These are phyloP conservation scores for Syndactyla subalaris DNA, from an alignment of 2,797 vertebrate species.

Conservation along the genomic window DNA sequence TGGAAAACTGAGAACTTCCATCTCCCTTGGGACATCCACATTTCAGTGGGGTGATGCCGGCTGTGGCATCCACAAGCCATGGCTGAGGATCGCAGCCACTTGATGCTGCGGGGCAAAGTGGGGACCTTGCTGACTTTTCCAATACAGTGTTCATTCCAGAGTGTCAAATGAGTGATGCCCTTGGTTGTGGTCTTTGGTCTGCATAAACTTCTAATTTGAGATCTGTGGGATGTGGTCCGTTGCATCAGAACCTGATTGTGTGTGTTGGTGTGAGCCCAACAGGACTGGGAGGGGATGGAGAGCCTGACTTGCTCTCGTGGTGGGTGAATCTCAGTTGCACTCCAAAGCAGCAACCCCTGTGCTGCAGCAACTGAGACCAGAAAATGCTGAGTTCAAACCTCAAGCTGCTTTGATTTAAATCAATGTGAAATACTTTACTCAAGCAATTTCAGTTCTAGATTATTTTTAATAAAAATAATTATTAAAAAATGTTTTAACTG, in stretches of 20 bases:
- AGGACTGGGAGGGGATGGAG: not conserved
- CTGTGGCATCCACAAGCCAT: not conserved
- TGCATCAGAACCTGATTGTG: not conserved
- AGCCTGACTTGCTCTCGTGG: not conserved
- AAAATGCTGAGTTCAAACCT: not conserved
- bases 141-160: not conserved
- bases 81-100: not conserved
- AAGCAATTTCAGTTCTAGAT: not conserved
- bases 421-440: not conserved
- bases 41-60: not conserved
- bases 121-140: not conserved
- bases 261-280: not conserved
- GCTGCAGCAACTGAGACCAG: not conserved
- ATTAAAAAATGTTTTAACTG: not conserved
- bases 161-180: not conserved
- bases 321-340: not conserved
- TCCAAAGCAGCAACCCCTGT: not conserved
- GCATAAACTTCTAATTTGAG: not conserved
- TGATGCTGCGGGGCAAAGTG: not conserved
- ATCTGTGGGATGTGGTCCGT: not conserved
- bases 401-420: not conserved
- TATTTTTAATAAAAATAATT: not conserved
- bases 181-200: not conserved
- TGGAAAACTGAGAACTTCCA: not conserved
- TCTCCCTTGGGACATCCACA: not conserved